phyloP scores from a whole-genome alignment of 2,888 invertebrate genomes.

The Ectemnius cavifrons region DNA sequence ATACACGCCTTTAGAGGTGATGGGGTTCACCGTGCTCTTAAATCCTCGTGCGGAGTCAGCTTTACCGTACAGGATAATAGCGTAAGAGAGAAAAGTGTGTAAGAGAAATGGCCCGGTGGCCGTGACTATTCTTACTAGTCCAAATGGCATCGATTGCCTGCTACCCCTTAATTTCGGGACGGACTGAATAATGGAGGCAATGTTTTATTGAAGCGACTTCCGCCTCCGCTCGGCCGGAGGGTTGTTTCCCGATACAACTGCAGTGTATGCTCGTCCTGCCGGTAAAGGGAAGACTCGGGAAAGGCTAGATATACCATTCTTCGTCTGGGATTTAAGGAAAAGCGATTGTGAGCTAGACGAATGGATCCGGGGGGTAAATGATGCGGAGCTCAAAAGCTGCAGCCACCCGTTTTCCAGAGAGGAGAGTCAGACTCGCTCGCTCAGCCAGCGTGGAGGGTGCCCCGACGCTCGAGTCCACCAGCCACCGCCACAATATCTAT shows the following conservation, averaged over 20 bases:
- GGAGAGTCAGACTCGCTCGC: background rate
- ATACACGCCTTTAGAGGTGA: too few species aligned
- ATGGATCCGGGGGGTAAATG: slow-evolving; percentile 36
- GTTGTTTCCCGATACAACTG: background rate
- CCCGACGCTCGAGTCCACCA: slow-evolving; percentile 4
- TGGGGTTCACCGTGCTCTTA: background rate
- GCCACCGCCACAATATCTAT: background rate
- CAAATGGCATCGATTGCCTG: background rate
- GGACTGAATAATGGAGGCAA: background rate
- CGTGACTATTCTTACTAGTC: background rate
- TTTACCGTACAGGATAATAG: too few species aligned
- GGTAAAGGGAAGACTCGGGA: background rate
- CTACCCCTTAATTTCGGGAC: background rate
- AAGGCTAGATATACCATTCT: background rate
- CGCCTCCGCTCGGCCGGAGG: background rate
- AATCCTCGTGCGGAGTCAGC: too few species aligned
- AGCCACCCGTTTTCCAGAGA: slow-evolving; percentile 32
- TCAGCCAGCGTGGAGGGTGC: slow-evolving; percentile 24
- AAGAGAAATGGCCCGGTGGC: background rate
- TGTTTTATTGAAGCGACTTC: slow-evolving; percentile 3
- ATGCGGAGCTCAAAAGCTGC: slow-evolving; percentile 17
- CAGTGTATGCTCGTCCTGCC: background rate
- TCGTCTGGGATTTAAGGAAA: slow-evolving; percentile 37
- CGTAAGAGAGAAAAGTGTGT: too few species aligned
- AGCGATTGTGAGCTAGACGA: slow-evolving; percentile 38